Percentiles rank a stretch among this genome's conserved stretches.
phyloP scores from a whole-genome alignment of 2,113 vertebrate genomes.

The Scolopax mira region DNA sequence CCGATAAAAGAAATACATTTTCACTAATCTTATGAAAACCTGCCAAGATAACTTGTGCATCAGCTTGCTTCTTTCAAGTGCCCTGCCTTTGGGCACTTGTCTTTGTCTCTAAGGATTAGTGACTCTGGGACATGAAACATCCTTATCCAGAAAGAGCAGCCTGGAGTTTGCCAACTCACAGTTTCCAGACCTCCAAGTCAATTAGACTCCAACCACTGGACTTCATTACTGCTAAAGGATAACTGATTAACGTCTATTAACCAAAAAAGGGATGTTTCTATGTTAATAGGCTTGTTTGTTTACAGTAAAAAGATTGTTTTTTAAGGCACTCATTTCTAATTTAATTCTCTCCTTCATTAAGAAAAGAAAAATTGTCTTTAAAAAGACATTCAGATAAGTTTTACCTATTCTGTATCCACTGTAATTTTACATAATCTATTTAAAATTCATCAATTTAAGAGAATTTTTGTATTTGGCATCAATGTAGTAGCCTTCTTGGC shows the following conservation, averaged over 20 bases:
- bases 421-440: background rate
- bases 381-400: background rate
- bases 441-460: background rate
- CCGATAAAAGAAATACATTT: background rate
- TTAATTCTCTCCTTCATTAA: background rate
- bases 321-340: background rate
- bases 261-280: background rate
- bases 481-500: background rate
- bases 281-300: background rate
- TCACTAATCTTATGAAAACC: background rate
- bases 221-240: accelerated
- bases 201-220: background rate
- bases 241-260: background rate
- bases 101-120: background rate
- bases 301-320: background rate
- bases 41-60: background rate
- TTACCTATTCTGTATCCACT: background rate
- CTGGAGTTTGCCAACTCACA: background rate
- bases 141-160: background rate
- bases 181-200: background rate
- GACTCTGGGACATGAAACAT: background rate
- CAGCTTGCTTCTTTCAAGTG: background rate
- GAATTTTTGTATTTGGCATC: background rate
- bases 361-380: background rate
- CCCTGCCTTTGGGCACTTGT: background rate